Conservation (phyloP, 2,113 vertebrate genomes). For the Nannospalax galili region DNA sequence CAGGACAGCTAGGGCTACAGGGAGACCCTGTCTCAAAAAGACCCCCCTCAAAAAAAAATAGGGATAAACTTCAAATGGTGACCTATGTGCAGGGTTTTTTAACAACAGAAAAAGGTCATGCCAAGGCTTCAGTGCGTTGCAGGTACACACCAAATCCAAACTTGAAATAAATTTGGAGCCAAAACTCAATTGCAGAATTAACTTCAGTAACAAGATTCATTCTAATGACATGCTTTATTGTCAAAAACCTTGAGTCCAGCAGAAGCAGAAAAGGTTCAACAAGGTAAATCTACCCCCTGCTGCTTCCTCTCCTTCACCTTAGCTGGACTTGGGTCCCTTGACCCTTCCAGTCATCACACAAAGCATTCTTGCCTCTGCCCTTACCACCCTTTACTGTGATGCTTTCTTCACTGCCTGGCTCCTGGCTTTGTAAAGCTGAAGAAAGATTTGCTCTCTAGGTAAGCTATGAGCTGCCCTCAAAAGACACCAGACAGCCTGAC, state of each 20-base stretch:
- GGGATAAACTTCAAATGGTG: not conserved
- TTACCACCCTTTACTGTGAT: not conserved
- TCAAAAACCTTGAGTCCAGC: not conserved
- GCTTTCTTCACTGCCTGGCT: not conserved
- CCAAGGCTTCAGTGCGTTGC: too few species aligned
- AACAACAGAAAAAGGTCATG: not conserved
- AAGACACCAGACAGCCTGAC: not conserved
- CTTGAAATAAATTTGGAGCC: not conserved
- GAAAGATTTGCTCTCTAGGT: not conserved
- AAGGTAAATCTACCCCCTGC: not conserved
- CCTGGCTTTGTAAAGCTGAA: not conserved
- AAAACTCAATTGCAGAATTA: slow-evolving; percentile 45
- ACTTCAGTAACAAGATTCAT: slow-evolving; percentile 33
- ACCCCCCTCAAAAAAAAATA: too few species aligned
- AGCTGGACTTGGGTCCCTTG: not conserved
- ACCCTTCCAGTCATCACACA: not conserved
- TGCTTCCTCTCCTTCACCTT: not conserved
- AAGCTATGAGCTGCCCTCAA: not conserved
- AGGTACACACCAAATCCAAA: not conserved
- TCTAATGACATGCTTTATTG: not conserved
- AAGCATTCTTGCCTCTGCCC: not conserved
- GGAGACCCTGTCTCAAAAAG: too few species aligned
- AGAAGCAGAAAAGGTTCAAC: slow-evolving; percentile 1
- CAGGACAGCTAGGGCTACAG: too few species aligned
- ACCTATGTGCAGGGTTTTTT: not conserved